Evolutionary conservation across 2,113 vertebrate genomes (phyloP).

Genomic region (Cavia aperea): DNA sequence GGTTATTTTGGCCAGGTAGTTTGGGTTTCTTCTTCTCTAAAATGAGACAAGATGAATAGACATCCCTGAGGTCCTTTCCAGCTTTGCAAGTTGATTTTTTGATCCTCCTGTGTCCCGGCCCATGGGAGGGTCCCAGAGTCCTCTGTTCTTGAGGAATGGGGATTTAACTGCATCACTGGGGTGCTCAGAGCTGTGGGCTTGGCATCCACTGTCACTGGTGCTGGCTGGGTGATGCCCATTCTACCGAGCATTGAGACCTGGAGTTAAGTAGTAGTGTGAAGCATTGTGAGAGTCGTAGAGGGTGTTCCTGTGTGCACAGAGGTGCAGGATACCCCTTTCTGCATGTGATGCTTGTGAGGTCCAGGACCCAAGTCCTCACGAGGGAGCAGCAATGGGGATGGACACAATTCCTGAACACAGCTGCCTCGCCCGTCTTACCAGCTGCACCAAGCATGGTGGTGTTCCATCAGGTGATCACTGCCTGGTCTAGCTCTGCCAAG

Average conservation of each 20-base stretch:
- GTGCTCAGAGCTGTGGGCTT: not conserved
- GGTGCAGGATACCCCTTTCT: not conserved
- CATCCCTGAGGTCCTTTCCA: not conserved
- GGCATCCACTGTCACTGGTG: not conserved
- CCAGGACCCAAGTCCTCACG: not conserved
- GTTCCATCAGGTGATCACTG: not conserved
- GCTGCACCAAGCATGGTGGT: not conserved
- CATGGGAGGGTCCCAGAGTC: not conserved
- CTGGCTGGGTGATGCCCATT: not conserved
- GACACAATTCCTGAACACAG: not conserved
- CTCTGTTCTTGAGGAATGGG: not conserved
- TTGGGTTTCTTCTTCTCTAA: slow-evolving; percentile 6
- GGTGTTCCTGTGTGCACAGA: not conserved
- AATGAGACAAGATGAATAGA: not conserved
- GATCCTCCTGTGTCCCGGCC: not conserved
- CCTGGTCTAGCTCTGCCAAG: not conserved
- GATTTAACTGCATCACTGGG: not conserved
- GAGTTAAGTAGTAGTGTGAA: not conserved
- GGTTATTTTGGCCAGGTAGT: not conserved
- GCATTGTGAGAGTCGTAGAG: not conserved
- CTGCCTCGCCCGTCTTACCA: accelerated
- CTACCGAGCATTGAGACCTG: not conserved
- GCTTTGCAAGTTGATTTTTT: not conserved
- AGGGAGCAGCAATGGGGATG: too few relatives aligned
- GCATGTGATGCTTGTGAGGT: not conserved